These are phyloP conservation scores for Distichodus sexfasciatus DNA, from an alignment of 2,797 vertebrate genomes.

Conservation along the genomic window DNA sequence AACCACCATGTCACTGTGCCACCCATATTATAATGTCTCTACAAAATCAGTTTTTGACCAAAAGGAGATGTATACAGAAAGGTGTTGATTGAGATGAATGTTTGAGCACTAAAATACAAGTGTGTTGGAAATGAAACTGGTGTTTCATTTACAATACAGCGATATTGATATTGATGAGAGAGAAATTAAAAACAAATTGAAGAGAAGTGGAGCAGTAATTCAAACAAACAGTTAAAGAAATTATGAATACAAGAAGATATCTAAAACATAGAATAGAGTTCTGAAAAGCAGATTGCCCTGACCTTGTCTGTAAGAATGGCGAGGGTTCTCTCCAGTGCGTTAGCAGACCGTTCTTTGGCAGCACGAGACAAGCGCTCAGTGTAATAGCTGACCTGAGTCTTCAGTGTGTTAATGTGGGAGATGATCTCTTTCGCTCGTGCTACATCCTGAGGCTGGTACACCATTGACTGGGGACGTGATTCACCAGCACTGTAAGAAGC, in stretches of 20 bases:
- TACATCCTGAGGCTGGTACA: constrained; percentile 92
- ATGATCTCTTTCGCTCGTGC: constrained; percentile 95
- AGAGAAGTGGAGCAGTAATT: neutral
- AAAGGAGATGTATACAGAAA: neutral
- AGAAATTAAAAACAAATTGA: neutral
- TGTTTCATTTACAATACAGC: neutral
- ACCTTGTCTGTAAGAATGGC: constrained; percentile 97
- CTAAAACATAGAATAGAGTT: neutral
- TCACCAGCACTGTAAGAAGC: constrained; percentile 68
- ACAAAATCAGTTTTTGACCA: neutral
- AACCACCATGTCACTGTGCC: no score
- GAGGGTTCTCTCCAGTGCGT: constrained; percentile 92
- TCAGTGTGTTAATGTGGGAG: constrained; percentile 94
- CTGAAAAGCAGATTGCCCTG: neutral
- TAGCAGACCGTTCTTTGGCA: constrained; percentile 93
- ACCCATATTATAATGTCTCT: no score
- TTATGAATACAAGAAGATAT: neutral
- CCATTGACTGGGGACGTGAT: constrained; percentile 79
- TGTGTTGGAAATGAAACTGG: neutral
- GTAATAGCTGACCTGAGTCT: constrained; percentile 98
- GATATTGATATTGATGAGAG: neutral
- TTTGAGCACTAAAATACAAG: neutral
- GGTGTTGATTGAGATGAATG: neutral
- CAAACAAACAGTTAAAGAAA: neutral
- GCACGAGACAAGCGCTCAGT: constrained; percentile 91